phyloP scores from a whole-genome alignment of 2,888 invertebrate genomes.

The Frankliniella intonsa region DNA sequence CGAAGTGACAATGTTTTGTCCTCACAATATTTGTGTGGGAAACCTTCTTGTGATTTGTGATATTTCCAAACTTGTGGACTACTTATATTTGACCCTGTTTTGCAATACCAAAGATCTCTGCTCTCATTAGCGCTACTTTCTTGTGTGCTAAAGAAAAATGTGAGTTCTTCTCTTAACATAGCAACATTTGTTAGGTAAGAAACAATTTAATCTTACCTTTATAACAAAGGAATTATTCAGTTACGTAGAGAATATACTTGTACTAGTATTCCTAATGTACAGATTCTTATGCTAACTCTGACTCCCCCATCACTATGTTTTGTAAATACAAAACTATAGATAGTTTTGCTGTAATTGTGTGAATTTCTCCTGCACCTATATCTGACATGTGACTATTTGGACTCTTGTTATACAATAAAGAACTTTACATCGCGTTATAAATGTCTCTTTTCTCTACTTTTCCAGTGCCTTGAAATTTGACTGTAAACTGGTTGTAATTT shows the following conservation, averaged over 20 bases:
- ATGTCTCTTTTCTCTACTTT: neutral
- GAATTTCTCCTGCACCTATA: constrained; percentile 29
- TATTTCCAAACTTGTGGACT: constrained; percentile 17
- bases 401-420: constrained; percentile 37
- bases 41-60: constrained; percentile 25
- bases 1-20: constrained; percentile 32
- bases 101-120: constrained; percentile 26
- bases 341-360: constrained; percentile 25
- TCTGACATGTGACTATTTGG: constrained; percentile 35
- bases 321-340: neutral
- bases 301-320: constrained; percentile 21
- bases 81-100: constrained; percentile 6
- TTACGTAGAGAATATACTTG: neutral
- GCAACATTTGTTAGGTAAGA: neutral
- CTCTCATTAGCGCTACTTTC: neutral
- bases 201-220: neutral
- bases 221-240: neutral
- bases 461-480: neutral
- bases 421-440: constrained; percentile 36
- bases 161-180: constrained; percentile 11
- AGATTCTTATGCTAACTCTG: constrained; percentile 11
- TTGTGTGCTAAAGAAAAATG: constrained; percentile 12
- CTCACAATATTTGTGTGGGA: constrained; percentile 27
- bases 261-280: constrained; percentile 4
- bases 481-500: too few species aligned